Base-by-base conservation (phyloP, 2,113 vertebrate genomes). In the Campylomormyrus tamandua region DNA sequence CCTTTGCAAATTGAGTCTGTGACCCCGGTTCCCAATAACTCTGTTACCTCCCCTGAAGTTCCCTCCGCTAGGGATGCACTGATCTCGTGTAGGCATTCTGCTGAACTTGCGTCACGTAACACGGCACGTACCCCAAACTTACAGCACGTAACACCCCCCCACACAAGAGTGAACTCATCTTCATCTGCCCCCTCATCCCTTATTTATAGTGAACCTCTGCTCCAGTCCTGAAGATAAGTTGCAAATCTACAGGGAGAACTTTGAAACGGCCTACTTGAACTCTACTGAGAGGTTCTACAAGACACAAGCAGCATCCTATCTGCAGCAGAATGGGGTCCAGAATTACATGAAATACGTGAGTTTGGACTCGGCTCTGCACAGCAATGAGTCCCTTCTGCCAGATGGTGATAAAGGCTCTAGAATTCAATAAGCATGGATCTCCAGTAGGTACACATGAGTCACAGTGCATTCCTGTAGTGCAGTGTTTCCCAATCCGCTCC, bases 291-390 rank as follows among this genome's bases (percentile, higher is more conserved):
- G 98, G 94, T 99, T 99, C 96, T 99, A 99, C 96, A 97, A 98
- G 95, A 99, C 98, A 49, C 98, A 99, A 91, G 98, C 98, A 21
- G 98, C 98, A 5, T 97, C 98, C 9, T 99, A 99, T 95, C 97
- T 99, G 70, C 98, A 99, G 89, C 98, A 99, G 94, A 99, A 99
- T 0, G 98, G 98, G 89, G 98, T 99, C 91, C 98, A 99, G 93
- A 99, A 99, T 96, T 99, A 99, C 94, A 99, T 99, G 98, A 99
- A 99, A 99, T 99, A 99, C 95, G 98, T 99, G 97, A n/a, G 89
- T 85, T 77, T 39, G 31, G 70, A 15, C 13, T 77, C 1, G 15
- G 35, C 31, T 77, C 70, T 39, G 70, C 31, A 77, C 53, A 56
- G 53, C 53, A 21, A 56, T 0, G 19, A 56, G 10, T 77, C 13